A percentile compares a stretch with the other conserved stretches of the same genome.
phyloP scores from a whole-genome alignment of 2,113 vertebrate species.

The Philantomba maxwellii region DNA sequence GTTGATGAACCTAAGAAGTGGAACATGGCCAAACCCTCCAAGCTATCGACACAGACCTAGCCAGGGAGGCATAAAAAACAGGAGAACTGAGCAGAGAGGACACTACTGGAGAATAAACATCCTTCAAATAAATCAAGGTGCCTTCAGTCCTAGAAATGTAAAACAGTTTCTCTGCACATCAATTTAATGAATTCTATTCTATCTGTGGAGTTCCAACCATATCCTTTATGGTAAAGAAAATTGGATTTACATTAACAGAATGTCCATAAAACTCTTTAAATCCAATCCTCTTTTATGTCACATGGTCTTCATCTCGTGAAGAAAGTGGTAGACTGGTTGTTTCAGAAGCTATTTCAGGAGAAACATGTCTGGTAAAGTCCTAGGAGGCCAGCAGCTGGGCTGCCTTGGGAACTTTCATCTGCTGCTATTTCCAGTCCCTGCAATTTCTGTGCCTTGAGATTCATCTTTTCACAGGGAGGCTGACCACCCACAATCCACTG shows the following conservation, averaged over 20 bases:
- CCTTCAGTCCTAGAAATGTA: background rate
- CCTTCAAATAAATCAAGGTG: background rate
- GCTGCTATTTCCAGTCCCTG: background rate
- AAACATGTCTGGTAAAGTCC: background rate
- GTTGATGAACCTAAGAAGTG: background rate
- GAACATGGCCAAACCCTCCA: background rate
- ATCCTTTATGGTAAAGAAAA: constrained; percentile 23
- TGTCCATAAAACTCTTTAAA: background rate
- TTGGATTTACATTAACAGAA: background rate
- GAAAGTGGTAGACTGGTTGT: background rate
- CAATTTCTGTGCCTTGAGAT: background rate
- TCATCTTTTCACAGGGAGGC: background rate
- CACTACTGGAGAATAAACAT: background rate
- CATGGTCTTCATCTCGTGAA: background rate
- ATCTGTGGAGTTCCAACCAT: background rate
- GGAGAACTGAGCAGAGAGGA: background rate
- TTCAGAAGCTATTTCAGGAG: background rate
- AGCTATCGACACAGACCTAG: background rate
- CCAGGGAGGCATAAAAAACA: background rate
- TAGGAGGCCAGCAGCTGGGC: background rate
- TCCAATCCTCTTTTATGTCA: background rate
- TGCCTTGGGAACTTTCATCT: background rate
- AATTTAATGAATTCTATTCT: background rate
- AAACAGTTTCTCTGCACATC: background rate
- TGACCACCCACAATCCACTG: background rate